These are phyloP conservation scores for Anser brachyrhynchus DNA, from an alignment of 2,113 vertebrate species.

Conservation along the genomic window DNA sequence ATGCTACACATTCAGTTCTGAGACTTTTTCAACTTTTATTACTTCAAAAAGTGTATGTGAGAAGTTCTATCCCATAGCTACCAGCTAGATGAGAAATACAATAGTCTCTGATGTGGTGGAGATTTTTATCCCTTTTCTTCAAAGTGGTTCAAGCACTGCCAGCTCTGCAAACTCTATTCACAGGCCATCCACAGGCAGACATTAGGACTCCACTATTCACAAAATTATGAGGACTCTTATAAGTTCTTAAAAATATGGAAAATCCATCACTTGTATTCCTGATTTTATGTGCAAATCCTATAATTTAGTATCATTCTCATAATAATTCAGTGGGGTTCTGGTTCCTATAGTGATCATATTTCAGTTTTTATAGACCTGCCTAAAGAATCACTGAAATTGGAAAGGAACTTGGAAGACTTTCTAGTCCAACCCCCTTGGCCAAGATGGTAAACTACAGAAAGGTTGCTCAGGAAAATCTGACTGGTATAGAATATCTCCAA, in stretches of 20 bases:
- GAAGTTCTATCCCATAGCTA: background rate
- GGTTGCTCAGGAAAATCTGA: background rate
- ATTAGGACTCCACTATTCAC: fast-evolving
- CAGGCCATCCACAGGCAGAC: background rate
- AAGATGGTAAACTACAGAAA: background rate
- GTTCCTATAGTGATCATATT: background rate
- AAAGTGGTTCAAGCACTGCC: background rate
- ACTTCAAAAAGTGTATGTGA: background rate
- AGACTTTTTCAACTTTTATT: background rate
- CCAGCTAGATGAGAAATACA: background rate
- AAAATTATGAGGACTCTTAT: background rate
- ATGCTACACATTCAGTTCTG: background rate
- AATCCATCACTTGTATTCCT: background rate
- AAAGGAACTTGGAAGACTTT: background rate
- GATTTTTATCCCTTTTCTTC: background rate
- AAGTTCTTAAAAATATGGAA: background rate
- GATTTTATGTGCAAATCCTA: background rate
- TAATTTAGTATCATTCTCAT: background rate
- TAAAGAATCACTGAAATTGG: background rate
- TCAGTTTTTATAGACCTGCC: background rate
- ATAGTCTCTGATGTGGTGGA: background rate
- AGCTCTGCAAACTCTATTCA: background rate
- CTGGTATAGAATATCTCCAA: background rate
- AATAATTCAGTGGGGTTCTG: background rate
- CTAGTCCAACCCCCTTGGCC: background rate